phyloP scores from a whole-genome alignment of 2,113 vertebrate genomes.

The Cyprinodon brontotheroides region DNA sequence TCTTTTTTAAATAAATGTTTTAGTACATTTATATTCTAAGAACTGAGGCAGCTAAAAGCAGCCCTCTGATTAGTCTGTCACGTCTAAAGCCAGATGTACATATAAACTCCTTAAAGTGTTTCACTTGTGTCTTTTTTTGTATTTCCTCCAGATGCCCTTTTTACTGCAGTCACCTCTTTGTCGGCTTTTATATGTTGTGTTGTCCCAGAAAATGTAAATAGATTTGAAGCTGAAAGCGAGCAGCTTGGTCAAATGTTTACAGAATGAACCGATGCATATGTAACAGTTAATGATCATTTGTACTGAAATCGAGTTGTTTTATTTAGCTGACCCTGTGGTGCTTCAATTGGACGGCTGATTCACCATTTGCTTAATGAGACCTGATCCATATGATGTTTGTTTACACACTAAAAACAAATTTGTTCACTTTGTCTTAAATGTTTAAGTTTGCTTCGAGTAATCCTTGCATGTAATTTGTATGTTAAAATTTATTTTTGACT shows the following conservation, averaged over 20 bases:
- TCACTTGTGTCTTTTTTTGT: background rate
- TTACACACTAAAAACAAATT: background rate
- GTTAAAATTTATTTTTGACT: background rate
- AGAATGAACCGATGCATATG: conserved; percentile 1
- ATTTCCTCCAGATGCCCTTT: background rate
- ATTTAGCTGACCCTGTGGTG: conserved; percentile 4
- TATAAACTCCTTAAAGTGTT: background rate
- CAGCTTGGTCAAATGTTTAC: conserved; percentile 31
- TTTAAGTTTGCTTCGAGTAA: background rate
- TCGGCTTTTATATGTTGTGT: background rate
- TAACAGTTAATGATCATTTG: conserved; percentile 7
- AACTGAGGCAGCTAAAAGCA: conserved; percentile 6
- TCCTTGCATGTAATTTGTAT: background rate
- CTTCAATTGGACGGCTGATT: background rate
- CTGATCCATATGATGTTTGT: background rate
- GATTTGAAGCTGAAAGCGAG: background rate
- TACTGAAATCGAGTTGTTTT: background rate
- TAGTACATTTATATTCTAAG: background rate
- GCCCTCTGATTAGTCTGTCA: conserved; percentile 6
- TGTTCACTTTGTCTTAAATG: conserved; percentile 20
- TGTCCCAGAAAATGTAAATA: background rate
- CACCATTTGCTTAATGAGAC: background rate
- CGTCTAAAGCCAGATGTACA: background rate
- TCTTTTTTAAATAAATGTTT: background rate
- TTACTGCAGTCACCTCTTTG: background rate